Base-by-base conservation (phyloP, 2,113 vertebrate genomes). In the Sigmodon hispidus region DNA sequence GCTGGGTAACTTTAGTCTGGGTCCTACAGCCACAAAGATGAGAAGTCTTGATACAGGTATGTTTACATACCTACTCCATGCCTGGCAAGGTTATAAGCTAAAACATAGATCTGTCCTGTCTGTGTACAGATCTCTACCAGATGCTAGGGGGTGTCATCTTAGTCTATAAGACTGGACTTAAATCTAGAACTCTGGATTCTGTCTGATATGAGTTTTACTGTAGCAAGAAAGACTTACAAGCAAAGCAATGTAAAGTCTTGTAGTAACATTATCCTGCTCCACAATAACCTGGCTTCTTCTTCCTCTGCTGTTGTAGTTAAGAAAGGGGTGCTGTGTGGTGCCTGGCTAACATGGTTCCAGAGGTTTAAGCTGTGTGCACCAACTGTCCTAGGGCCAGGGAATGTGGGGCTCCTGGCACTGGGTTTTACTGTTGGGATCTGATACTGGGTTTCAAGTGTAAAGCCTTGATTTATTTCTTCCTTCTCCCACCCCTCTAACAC, bases 401-500 rank as follows among this genome's bases (percentile, higher is more conserved):
- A 16, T 84, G 29, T 84, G 40, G 59, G 16, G 7, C 40, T 63
- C 7, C 6, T 3, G 40, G 22, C 55, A 19, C 9, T 45, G 29
- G 57, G 21, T 86, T 50, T 50, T 45, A 69, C 45, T n/a, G 45
- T 7, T 22, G 17, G 11, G 31, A 31, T 19, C 43, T 69, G 48
- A 50, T 19, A 24, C 45, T 5, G 5, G 43, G 19, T 24, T 86
- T 85, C 21, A 29, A 86, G 85, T 52, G 45, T 55, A 70, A 55
- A 7, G 48, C 7, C 85, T 70, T 52, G 65, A 21, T 26, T 70
- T 26, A 87, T 21, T 16, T n/a, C 34, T 34, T 55, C 31, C 10
- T 36, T 36, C 29, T 50, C 17, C n/a, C n/a, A n/a, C n/a, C n/a
- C n/a, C n/a, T n/a, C n/a, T 26, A 70, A 21, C 1, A 0, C 10